Percentiles rank a stretch among this genome's conserved stretches.
These are phyloP conservation scores for Agrotis segetum DNA, from an alignment of 2,888 invertebrate species.

Conservation along the genomic window DNA sequence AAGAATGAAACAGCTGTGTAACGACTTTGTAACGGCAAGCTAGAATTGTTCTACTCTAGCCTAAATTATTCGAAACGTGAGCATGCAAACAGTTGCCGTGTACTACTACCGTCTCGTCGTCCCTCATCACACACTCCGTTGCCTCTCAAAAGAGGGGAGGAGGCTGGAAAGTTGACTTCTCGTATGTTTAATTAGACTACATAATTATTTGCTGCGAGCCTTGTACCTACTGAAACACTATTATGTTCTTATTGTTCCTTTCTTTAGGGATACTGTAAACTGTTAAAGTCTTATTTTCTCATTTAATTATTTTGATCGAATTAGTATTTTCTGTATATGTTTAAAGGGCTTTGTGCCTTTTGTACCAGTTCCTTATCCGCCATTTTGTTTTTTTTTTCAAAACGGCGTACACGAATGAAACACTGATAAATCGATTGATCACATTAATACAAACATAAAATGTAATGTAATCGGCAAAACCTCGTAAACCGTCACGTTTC, in stretches of 20 bases:
- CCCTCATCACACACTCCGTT: conserved; percentile 85
- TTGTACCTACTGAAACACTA: conserved; percentile 34
- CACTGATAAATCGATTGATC: no score
- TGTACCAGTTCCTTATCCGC: no score
- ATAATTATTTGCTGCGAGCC: conserved; percentile 73
- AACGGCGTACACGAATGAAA: no score
- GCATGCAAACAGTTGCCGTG: conserved; percentile 67
- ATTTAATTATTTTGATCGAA: not conserved
- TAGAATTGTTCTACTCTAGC: conserved; percentile 53
- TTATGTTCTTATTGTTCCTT: conserved; percentile 35
- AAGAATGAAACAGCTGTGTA: no score
- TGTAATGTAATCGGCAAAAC: no score
- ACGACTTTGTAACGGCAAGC: conserved; percentile 48
- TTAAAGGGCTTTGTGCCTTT: no score
- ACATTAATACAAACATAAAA: no score
- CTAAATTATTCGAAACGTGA: conserved; percentile 62
- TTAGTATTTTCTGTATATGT: not conserved
- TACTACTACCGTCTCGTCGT: conserved; percentile 70
- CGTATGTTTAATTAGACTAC: conserved; percentile 81
- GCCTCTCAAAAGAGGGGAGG: conserved; percentile 77
- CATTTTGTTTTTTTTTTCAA: no score
- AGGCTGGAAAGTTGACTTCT: conserved; percentile 74
- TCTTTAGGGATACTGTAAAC: not conserved
- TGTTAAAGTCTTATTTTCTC: not conserved
- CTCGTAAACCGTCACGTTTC: no score